Evolutionary conservation across 92 coral and sea anemone species (phyloP).

Genomic region (Epizoanthus fatuus): DNA sequence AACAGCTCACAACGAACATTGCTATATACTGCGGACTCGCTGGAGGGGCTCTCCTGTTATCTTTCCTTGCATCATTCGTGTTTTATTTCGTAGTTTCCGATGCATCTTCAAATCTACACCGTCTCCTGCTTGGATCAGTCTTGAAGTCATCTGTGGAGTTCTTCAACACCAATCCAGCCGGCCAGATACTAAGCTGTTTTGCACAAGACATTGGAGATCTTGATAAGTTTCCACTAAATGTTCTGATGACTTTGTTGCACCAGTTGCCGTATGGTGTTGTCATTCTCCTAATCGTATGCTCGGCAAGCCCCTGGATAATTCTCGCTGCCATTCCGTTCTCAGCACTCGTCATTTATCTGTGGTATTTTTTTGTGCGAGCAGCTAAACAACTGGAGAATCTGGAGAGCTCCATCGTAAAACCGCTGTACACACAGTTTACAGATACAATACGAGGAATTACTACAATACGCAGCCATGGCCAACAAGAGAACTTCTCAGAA

Average conservation of each 20-base stretch:
- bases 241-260: not conserved
- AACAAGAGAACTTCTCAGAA: not conserved
- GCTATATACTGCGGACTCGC: not conserved
- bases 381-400: not conserved
- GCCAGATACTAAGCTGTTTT: not conserved
- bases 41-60: not conserved
- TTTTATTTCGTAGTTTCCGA: not conserved
- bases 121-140: constrained; percentile 2
- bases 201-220: not conserved
- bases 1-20: not conserved
- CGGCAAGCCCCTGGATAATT: not conserved
- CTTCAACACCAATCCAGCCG: not conserved
- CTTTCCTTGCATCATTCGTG: not conserved
- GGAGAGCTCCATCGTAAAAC: not conserved
- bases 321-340: constrained; percentile 4
- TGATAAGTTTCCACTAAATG: not conserved
- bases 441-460: constrained; percentile 23
- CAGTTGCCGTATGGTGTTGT: not conserved
- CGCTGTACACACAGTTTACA: not conserved
- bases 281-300: not conserved
- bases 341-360: not conserved
- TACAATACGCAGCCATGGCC: constrained; percentile 2
- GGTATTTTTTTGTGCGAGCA: not conserved
- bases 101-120: constrained; percentile 5
- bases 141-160: not conserved